Conservation (phyloP, 2,113 vertebrate species). For the Lota lota region DNA sequence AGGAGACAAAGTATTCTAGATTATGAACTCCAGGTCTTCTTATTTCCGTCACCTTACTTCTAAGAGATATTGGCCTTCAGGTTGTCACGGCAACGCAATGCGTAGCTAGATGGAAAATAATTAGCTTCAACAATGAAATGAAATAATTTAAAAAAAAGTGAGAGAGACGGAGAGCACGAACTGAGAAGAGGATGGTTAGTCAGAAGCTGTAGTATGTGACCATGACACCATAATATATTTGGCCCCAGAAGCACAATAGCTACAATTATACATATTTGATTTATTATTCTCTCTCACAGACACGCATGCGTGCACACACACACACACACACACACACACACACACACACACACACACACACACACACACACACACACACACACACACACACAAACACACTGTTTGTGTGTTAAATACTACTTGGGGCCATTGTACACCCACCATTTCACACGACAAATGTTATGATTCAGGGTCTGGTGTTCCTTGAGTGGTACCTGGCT, state of each 20-base stretch:
- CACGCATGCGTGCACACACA: background rate
- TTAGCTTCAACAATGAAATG: background rate
- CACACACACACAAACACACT: too few species aligned
- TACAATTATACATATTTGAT: slow-evolving; percentile 40
- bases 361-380: background rate
- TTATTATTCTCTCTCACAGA: background rate
- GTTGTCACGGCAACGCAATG: slow-evolving; percentile 64
- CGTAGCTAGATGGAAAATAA: slow-evolving; percentile 16
- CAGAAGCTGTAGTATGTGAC: slow-evolving; percentile 58
- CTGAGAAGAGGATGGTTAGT: slow-evolving; percentile 29
- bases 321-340: background rate
- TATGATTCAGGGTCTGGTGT: too few species aligned
- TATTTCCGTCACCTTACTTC: slow-evolving; percentile 30
- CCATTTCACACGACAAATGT: too few species aligned
- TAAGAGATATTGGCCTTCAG: slow-evolving; percentile 57
- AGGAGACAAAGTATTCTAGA: slow-evolving; percentile 27
- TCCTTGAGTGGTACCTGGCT: too few species aligned
- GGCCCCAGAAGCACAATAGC: slow-evolving; percentile 41
- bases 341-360: background rate
- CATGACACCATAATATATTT: slow-evolving; percentile 67
- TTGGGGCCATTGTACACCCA: too few species aligned
- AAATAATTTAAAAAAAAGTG: slow-evolving; percentile 5
- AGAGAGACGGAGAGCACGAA: background rate
- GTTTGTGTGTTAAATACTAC: background rate
- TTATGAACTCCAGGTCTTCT: slow-evolving; percentile 14